A percentile compares a stretch with the other conserved stretches of the same genome.
These are phyloP conservation scores for Psix sp. DNA, from an alignment of 1,140 invertebrate species.

Conservation along the genomic window DNA sequence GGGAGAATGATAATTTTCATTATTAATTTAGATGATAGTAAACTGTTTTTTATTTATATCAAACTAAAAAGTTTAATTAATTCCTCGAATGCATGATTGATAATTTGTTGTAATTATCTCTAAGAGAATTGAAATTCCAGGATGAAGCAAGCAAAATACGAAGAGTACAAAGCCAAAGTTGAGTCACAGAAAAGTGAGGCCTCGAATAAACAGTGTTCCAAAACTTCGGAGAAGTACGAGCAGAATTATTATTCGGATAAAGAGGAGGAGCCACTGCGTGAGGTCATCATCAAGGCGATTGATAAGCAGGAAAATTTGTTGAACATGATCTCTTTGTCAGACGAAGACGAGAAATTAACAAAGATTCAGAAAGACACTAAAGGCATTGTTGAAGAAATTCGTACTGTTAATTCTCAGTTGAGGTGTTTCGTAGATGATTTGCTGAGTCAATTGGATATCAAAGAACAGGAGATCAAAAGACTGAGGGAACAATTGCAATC, in stretches of 20 bases:
- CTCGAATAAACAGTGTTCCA: conserved; percentile 66
- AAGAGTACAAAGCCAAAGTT: conserved; percentile 78
- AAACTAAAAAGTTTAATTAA: too few relatives aligned
- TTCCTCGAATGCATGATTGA: too few relatives aligned
- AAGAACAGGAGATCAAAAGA: conserved; percentile 78
- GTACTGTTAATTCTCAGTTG: conserved; percentile 79
- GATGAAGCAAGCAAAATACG: conserved; percentile 79
- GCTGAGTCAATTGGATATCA: conserved; percentile 79
- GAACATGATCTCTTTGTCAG: conserved; percentile 63
- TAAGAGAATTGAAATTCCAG: too few relatives aligned
- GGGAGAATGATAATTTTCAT: too few relatives aligned
- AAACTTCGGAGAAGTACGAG: conserved; percentile 51
- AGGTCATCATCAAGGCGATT: conserved; percentile 79
- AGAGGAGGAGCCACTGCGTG: conserved; percentile 73
- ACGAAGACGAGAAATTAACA: conserved; percentile 67
- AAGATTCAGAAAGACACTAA: conserved; percentile 80
- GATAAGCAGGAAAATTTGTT: conserved; percentile 81
- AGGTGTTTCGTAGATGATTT: conserved; percentile 79
- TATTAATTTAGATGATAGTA: too few relatives aligned
- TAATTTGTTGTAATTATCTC: too few relatives aligned
- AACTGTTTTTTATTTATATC: too few relatives aligned
- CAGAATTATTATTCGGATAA: conserved; percentile 63
- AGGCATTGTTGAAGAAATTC: conserved; percentile 81
- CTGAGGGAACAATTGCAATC: conserved; percentile 73
- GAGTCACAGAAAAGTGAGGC: conserved; percentile 75